Base-by-base conservation (phyloP, 2,888 invertebrate species). In the Hirtodrosophila histrioides region DNA sequence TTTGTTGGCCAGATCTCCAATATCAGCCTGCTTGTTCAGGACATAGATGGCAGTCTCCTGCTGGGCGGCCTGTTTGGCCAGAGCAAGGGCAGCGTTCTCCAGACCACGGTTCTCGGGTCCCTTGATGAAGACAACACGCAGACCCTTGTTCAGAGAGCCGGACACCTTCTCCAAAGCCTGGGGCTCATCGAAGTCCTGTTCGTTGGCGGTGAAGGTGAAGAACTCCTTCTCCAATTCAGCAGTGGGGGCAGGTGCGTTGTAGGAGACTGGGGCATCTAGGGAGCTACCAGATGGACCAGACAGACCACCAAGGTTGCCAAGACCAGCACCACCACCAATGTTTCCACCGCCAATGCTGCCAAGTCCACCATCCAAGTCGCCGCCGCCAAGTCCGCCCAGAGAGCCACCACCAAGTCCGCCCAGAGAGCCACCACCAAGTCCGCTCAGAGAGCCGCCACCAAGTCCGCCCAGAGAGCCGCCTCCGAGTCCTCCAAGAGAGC, bases 121-220 rank as follows among this genome's bases (percentile, higher is more conserved):
- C 74, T 86, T 88, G 55, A 89, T 88, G 71, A 89, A 88, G 31
- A 89, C 62, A 36, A 89, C 87, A 3, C 86, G 87, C 24, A 88
- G 78, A 36, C 51, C 84, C 53, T 88, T 88, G 60, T 89, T 88
- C 41, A 89, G 23, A 0, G 88, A 63, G 54, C 70, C 67, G 7
- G 82, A 65, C 1, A 84, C 70, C n/a, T 79, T 75, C 23, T 83
- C 74, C 10, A 70, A 57, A 23, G 73, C 50, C 31, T 73, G 54
- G 4, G 79, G 75, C 31, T 88, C 79, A 61, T 89, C 75, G 24
- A 86, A 82, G 23, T 75, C 78, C 33, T 81, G 77, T 41, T 89
- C 88, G 51, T 89, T 88, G 43, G 89, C 89, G 29, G 74, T 63
- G 67, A 49, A 89, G 10, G 71, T 75, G 55, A 75, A 89, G 73